A percentile compares a stretch with the other conserved stretches of the same genome.
Evolutionary conservation across 2,797 vertebrate species (phyloP).

Genomic region (Geotrypetes seraphini): DNA sequence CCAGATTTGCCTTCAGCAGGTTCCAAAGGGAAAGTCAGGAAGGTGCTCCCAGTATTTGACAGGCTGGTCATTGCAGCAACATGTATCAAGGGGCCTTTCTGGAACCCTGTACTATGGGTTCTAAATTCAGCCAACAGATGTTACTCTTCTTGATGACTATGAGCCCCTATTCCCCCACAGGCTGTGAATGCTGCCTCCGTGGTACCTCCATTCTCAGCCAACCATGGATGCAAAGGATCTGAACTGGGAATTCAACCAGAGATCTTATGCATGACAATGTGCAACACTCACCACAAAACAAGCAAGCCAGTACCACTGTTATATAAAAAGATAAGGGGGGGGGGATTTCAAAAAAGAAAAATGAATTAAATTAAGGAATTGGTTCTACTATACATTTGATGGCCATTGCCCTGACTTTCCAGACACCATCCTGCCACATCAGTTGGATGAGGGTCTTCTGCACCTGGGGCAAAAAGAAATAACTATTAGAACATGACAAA

Average conservation of each 20-base stretch:
- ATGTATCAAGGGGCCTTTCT: too few relatives aligned
- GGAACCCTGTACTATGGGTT: too few relatives aligned
- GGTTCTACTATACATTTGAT: slow-evolving; percentile 43
- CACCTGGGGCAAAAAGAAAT: slow-evolving; percentile 30
- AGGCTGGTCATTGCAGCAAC: too few relatives aligned
- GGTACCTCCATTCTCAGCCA: too few relatives aligned
- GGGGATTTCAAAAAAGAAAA: background rate
- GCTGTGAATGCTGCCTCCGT: too few relatives aligned
- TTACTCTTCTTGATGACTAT: too few relatives aligned
- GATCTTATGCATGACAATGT: background rate
- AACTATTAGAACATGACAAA: too few relatives aligned
- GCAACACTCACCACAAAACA: background rate
- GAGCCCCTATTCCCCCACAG: too few relatives aligned
- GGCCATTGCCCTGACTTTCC: slow-evolving; percentile 56
- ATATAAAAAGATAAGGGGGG: background rate
- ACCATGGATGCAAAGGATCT: background rate
- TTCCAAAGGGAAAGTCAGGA: too few relatives aligned
- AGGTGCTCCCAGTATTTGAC: too few relatives aligned
- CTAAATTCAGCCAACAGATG: too few relatives aligned
- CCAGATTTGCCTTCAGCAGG: too few relatives aligned
- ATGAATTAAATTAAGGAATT: background rate
- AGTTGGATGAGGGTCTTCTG: slow-evolving; percentile 44
- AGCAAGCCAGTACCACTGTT: background rate
- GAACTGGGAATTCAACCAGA: background rate
- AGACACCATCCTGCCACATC: slow-evolving; percentile 48